phyloP scores from a whole-genome alignment of 2,797 vertebrate species.

The Mycteria americana region DNA sequence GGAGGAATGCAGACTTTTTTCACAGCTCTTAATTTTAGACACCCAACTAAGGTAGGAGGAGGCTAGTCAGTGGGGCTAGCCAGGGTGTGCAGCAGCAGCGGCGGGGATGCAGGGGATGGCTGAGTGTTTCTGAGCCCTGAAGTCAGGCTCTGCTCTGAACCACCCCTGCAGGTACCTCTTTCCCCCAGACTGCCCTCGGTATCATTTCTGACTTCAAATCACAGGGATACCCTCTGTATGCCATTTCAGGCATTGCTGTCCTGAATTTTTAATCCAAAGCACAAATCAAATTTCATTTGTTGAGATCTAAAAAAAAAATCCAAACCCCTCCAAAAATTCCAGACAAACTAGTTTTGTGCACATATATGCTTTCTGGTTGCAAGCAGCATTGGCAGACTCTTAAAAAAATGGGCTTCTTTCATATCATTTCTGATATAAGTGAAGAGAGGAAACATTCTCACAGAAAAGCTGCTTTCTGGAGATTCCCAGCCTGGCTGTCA shows the following conservation, averaged over 20 bases:
- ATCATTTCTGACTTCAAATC: neutral
- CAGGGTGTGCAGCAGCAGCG: fast-evolving
- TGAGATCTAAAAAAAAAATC: neutral
- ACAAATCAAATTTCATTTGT: neutral
- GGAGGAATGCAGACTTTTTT: neutral
- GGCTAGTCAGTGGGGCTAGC: neutral
- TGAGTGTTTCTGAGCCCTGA: neutral
- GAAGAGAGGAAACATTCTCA: neutral
- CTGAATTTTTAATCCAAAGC: neutral
- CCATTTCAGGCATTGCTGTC: neutral
- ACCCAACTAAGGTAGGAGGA: neutral
- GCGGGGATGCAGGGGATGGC: neutral
- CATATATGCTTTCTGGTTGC: neutral
- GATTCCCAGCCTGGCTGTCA: neutral
- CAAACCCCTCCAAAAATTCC: neutral
- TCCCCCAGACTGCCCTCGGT: neutral
- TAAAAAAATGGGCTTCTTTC: neutral
- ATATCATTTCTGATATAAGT: neutral
- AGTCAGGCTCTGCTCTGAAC: neutral
- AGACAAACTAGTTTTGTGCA: neutral
- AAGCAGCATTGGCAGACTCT: neutral
- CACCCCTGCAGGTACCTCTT: neutral
- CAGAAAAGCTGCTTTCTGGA: neutral
- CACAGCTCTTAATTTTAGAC: neutral
- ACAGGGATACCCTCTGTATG: neutral